These are phyloP conservation scores for Setipinna tenuifilis DNA, from an alignment of 2,797 vertebrate genomes.

Conservation along the genomic window DNA sequence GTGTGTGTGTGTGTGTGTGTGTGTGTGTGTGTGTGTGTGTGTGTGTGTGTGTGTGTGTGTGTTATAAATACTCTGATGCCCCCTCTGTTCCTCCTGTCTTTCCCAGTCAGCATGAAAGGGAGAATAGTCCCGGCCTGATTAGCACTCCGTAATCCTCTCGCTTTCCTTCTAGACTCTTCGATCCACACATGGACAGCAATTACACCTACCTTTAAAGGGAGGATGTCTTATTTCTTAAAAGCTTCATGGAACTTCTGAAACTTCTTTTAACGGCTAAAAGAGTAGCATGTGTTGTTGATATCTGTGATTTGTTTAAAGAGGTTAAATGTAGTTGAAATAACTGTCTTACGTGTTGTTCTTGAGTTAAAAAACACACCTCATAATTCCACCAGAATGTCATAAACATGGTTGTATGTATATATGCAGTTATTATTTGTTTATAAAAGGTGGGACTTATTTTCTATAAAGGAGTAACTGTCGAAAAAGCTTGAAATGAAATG, in stretches of 20 bases:
- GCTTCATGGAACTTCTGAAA: not conserved
- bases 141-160: not conserved
- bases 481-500: no score
- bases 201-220: not conserved
- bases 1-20: constrained; percentile 26
- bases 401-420: no score
- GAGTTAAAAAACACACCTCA: no score
- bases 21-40: constrained; percentile 15
- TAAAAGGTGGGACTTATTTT: no score
- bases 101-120: constrained; percentile 21
- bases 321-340: not conserved
- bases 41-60: not conserved
- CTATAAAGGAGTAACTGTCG: no score
- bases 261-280: not conserved
- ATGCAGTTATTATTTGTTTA: no score
- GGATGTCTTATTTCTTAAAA: not conserved
- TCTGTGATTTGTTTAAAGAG: not conserved
- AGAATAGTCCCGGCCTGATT: constrained; percentile 13
- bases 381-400: no score
- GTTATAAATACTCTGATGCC: not conserved
- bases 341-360: not conserved
- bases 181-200: not conserved
- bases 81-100: not conserved
- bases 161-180: not conserved
- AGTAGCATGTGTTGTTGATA: not conserved